Base-by-base conservation (phyloP, 2,888 invertebrate species). In the Muscina levida region DNA sequence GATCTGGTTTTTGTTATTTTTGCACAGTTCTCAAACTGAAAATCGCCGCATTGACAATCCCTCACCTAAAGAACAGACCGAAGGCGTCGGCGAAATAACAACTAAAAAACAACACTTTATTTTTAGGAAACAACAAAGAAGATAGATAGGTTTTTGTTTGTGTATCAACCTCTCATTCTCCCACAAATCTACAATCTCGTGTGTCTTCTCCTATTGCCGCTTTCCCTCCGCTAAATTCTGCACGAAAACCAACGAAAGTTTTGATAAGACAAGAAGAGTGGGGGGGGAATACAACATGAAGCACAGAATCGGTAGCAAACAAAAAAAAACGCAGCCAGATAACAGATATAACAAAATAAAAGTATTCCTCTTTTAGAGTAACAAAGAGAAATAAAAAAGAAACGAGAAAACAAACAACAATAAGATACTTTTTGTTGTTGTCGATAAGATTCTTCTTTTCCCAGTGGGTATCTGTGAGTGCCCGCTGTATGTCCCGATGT, bases 111-210 rank as follows among this genome's bases (percentile, higher is more conserved):
- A 11, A 57, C 53, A 53, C 70, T 71, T 67, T 67, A 77, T 71
- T 73, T 31, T 80, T 77, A 70, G 70, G 73, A 70, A 77, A 71
- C 70, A 76, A 76, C 72, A 80, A 80, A 72, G 56, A 70, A 73
- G 79, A 71, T 79, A 79, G 71, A 74, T 75, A 74, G 57, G 24
- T 73, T 62, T 59, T 65, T 70, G 37, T 22, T 31, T 66, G 31
- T 72, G 59, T 79, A 46, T 44, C 71, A 80, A 80, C 57, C 80
- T 73, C 72, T 72, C 68, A 72, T 67, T 67, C 44, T 44, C 66
- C 56, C 26, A 59, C 48, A 31, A 8, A 31, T 5, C 3, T 31
- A 31, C 31, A 73, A 57, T 65, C 57, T 31, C n/a, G 66, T 66
- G 70, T 31, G 26, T 48, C 19, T 59, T 68, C 70, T n/a, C n/a